These are phyloP conservation scores for Mastomys natalensis DNA, from an alignment of 2,113 vertebrate species.

Conservation along the genomic window DNA sequence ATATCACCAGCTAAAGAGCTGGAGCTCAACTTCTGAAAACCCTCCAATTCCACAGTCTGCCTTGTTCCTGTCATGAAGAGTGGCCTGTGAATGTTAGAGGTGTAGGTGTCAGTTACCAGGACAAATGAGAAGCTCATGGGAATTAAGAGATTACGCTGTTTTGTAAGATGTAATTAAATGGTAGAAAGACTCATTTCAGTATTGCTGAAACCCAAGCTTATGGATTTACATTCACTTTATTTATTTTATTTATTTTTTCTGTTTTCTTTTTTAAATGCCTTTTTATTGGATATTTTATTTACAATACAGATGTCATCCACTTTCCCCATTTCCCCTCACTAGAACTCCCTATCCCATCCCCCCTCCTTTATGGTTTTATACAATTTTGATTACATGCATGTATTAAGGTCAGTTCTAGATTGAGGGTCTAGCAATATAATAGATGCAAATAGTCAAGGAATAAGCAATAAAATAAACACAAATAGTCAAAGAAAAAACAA, in stretches of 20 bases:
- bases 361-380: too few relatives aligned
- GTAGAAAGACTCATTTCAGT: constrained; percentile 81
- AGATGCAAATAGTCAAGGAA: too few relatives aligned
- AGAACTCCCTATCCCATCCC: too few relatives aligned
- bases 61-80: constrained; percentile 67
- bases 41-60: constrained; percentile 54
- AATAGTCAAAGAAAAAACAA: too few relatives aligned
- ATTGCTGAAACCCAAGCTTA: constrained; percentile 77
- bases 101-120: constrained; percentile 68
- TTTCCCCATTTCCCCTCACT: too few relatives aligned
- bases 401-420: too few relatives aligned
- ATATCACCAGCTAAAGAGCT: constrained; percentile 65
- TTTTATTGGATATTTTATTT: too few relatives aligned
- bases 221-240: constrained; percentile 62
- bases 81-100: constrained; percentile 54
- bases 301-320: too few relatives aligned
- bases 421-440: too few relatives aligned
- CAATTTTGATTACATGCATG: too few relatives aligned
- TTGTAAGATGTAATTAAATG: constrained; percentile 83
- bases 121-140: constrained; percentile 73
- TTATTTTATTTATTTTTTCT: too few relatives aligned
- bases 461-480: too few relatives aligned
- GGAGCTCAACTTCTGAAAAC: constrained; percentile 66
- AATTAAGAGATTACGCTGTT: constrained; percentile 84
- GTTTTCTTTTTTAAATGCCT: background rate